phyloP scores from a whole-genome alignment of 2,888 invertebrate genomes.

The Saturnia japonica region DNA sequence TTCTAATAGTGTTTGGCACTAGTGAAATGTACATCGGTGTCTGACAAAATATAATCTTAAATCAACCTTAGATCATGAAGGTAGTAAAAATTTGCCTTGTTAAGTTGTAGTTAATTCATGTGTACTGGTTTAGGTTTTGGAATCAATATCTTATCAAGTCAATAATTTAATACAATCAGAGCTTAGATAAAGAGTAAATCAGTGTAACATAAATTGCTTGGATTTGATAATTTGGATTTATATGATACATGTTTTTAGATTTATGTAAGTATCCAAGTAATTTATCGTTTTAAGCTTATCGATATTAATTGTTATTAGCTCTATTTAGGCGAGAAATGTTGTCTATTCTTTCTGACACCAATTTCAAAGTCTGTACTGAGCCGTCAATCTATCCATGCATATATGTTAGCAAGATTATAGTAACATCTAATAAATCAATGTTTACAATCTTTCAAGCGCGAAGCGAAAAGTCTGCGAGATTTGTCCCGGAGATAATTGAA shows the following conservation, averaged over 20 bases:
- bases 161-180: neutral
- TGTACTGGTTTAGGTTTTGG: neutral
- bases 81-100: neutral
- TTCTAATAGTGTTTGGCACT: neutral
- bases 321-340: neutral
- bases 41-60: neutral
- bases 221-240: neutral
- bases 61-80: neutral
- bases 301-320: neutral
- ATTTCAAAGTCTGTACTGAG: neutral
- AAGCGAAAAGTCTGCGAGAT: too few relatives aligned
- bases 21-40: neutral
- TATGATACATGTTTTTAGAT: neutral
- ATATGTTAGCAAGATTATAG: neutral
- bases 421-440: neutral
- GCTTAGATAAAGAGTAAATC: conserved; percentile 2
- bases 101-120: neutral
- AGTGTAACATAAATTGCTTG: neutral
- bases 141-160: neutral
- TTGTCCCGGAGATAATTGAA: too few relatives aligned
- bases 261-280: neutral
- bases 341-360: neutral
- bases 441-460: neutral
- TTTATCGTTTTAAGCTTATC: neutral
- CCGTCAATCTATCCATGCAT: neutral